phyloP scores from a whole-genome alignment of 2,797 vertebrate species.

The Sternotherus odoratus region DNA sequence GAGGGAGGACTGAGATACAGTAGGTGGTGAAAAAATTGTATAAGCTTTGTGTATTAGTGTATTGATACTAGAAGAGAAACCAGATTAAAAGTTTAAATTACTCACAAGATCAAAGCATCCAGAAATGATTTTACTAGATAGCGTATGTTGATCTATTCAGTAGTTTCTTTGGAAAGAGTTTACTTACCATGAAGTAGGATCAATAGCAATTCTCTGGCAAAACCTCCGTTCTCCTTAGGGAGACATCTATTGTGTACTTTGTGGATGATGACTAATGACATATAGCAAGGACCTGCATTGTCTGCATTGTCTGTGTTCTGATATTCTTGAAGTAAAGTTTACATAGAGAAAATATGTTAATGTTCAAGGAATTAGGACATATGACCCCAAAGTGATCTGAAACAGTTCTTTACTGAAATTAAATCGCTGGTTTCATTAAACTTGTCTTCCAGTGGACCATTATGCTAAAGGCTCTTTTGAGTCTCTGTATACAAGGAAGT shows the following conservation, averaged over 20 bases:
- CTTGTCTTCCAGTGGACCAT: not conserved
- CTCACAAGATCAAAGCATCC: not conserved
- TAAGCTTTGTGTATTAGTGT: not conserved
- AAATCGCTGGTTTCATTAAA: not conserved
- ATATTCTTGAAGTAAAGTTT: not conserved
- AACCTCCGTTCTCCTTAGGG: not conserved
- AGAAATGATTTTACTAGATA: not conserved
- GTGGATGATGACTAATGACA: not conserved
- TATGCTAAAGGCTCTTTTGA: not conserved
- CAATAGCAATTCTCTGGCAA: fast-evolving
- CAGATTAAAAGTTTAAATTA: not conserved
- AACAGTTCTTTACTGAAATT: not conserved
- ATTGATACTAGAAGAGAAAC: not conserved
- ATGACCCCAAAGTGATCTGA: not conserved
- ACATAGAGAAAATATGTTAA: not conserved
- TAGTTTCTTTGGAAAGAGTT: not conserved
- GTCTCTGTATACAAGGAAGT: not conserved
- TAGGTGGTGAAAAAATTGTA: not conserved
- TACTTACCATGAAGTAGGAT: fast-evolving
- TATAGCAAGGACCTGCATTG: not conserved
- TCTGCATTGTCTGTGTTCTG: not conserved
- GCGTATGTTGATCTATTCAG: not conserved
- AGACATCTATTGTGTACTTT: not conserved
- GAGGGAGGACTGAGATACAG: not conserved
- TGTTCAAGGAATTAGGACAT: not conserved